Conservation (phyloP, 2,888 invertebrate species). For the Cyaniris semiargus region DNA sequence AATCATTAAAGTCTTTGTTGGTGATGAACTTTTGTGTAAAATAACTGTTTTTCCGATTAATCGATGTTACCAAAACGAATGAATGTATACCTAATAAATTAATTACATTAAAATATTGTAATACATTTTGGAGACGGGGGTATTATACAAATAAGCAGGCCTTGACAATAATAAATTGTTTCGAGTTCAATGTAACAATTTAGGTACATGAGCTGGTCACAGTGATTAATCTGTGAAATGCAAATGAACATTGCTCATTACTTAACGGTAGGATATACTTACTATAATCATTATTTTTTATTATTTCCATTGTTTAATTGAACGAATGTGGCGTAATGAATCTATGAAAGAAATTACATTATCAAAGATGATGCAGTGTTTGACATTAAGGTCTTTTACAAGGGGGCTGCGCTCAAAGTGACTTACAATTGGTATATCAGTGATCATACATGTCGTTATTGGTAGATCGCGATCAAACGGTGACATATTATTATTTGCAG, state of each 20-base stretch:
- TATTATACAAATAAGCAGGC: slow-evolving; percentile 4
- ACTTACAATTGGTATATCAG: no score
- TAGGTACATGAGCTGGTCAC: background rate
- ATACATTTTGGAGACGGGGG: background rate
- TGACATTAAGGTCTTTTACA: no score
- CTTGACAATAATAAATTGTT: slow-evolving; percentile 9
- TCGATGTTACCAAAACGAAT: background rate
- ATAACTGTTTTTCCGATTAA: background rate
- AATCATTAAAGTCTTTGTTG: background rate
- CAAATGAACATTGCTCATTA: background rate
- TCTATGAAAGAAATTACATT: no score
- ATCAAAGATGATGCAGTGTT: no score
- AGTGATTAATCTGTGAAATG: background rate
- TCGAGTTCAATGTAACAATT: background rate
- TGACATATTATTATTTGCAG: no score
- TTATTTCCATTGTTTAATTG: background rate
- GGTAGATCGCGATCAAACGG: no score
- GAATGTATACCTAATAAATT: background rate
- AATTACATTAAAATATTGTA: background rate
- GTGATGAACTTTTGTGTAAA: background rate
- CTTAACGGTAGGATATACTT: background rate
- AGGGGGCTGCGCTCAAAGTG: no score
- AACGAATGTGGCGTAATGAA: no score
- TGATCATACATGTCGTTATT: no score
- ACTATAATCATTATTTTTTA: background rate